phyloP scores from a whole-genome alignment of 2,888 invertebrate species.

The Morinoia aosen region DNA sequence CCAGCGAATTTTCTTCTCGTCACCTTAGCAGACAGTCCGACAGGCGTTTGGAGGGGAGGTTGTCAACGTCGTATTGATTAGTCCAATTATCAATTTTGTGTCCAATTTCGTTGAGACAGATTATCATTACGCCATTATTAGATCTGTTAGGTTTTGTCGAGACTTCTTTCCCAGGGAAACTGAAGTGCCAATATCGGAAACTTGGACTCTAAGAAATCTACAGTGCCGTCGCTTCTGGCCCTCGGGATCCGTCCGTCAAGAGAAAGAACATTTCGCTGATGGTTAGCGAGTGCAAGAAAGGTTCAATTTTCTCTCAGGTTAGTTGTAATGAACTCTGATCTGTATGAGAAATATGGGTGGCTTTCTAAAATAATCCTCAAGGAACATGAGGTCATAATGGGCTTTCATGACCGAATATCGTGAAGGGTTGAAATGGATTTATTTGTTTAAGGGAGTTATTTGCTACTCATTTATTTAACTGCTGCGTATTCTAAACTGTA shows the following conservation, averaged over 20 bases:
- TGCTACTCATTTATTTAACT: neutral
- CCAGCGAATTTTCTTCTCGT: constrained; percentile 13
- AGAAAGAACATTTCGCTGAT: neutral
- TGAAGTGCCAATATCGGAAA: constrained; percentile 30
- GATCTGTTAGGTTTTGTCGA: constrained; percentile 40
- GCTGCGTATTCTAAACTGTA: neutral
- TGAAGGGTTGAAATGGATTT: too few relatives aligned
- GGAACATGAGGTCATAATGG: neutral
- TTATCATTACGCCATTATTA: constrained; percentile 53
- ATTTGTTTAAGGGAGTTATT: neutral
- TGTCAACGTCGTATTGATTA: constrained; percentile 35
- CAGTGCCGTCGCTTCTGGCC: neutral
- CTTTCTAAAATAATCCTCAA: neutral
- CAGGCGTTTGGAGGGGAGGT: neutral
- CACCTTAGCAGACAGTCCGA: constrained; percentile 20
- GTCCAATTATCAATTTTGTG: constrained; percentile 50
- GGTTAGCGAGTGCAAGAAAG: neutral
- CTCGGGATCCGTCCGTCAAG: neutral
- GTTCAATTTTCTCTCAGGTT: neutral
- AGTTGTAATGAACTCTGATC: neutral
- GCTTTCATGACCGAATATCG: neutral
- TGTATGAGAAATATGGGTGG: neutral
- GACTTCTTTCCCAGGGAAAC: constrained; percentile 8
- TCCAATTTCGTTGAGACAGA: constrained; percentile 46
- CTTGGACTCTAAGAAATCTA: neutral